These are phyloP conservation scores for Drosophila mojavensis DNA, from an alignment of 1,140 invertebrate species.

Conservation along the genomic window DNA sequence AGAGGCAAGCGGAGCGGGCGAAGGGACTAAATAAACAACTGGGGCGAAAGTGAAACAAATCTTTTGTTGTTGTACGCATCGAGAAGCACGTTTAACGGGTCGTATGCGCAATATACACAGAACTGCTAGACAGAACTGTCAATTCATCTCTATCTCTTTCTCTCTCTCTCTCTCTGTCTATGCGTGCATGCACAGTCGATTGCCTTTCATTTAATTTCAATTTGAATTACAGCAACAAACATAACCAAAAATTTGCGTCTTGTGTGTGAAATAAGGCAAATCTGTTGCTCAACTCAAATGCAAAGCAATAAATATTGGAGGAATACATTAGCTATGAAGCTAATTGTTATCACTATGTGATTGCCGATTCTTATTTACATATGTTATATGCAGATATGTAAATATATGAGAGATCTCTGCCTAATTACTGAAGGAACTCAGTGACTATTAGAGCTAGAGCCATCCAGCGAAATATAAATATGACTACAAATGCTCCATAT, in stretches of 20 bases:
- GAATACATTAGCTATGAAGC: too few relatives aligned
- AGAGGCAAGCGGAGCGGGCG: conserved; percentile 5
- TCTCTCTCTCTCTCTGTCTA: neutral
- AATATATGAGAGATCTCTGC: too few relatives aligned
- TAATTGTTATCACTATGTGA: too few relatives aligned
- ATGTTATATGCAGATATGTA: too few relatives aligned
- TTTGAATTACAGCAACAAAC: conserved; percentile 1
- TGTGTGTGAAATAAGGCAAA: too few relatives aligned
- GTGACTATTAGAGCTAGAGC: too few relatives aligned
- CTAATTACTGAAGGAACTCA: too few relatives aligned
- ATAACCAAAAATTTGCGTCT: conserved; percentile 2
- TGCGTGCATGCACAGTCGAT: conserved; percentile 56
- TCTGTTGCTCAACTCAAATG: too few relatives aligned
- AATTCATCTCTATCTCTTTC: neutral
- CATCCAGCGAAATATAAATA: too few relatives aligned
- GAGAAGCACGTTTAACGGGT: conserved; percentile 16
- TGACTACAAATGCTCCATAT: too few relatives aligned
- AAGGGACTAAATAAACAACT: conserved; percentile 38
- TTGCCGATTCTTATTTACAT: too few relatives aligned
- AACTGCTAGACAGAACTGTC: neutral
- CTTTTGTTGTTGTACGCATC: conserved; percentile 36
- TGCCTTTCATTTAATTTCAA: conserved; percentile 34
- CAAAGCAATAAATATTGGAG: too few relatives aligned
- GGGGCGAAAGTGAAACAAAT: conserved; percentile 64
- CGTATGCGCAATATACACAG: conserved; percentile 42